Conservation (phyloP, 1,140 invertebrate genomes). For the Helicoverpa zea region DNA sequence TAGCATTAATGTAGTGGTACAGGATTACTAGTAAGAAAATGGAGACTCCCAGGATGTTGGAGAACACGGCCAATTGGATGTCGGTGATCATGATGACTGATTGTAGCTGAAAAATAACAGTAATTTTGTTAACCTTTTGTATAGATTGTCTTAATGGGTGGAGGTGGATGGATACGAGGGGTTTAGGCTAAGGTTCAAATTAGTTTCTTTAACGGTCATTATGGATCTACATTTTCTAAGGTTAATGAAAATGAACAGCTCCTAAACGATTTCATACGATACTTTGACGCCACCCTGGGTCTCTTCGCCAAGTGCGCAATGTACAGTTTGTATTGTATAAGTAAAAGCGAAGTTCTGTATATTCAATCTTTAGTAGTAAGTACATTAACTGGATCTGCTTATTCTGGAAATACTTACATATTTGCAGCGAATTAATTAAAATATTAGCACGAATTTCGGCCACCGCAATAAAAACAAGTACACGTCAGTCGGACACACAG, state of each 20-base stretch:
- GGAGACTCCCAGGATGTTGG: constrained; percentile 97
- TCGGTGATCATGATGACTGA: constrained; percentile 95
- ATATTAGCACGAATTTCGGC: background rate
- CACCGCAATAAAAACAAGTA: constrained; percentile 42
- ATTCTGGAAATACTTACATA: constrained; percentile 19
- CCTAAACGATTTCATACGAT: no score
- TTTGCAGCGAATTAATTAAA: background rate
- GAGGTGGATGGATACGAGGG: background rate
- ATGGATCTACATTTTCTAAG: no score
- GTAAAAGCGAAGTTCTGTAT: background rate
- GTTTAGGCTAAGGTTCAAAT: background rate
- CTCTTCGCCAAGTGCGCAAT: background rate
- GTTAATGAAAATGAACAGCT: no score
- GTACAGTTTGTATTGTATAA: background rate
- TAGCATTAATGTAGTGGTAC: constrained; percentile 98
- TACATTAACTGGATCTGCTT: background rate
- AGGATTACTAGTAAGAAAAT: constrained; percentile 98
- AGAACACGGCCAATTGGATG: constrained; percentile 97
- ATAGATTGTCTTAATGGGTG: no score
- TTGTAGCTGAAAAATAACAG: constrained; percentile 2
- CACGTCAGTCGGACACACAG: constrained; percentile 7
- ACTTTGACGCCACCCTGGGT: background rate
- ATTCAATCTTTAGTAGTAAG: background rate
- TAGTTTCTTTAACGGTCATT: no score
- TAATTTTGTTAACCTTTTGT: background rate